Conservation (phyloP, 2,113 vertebrate species). For the Mormyrus lacerda region DNA sequence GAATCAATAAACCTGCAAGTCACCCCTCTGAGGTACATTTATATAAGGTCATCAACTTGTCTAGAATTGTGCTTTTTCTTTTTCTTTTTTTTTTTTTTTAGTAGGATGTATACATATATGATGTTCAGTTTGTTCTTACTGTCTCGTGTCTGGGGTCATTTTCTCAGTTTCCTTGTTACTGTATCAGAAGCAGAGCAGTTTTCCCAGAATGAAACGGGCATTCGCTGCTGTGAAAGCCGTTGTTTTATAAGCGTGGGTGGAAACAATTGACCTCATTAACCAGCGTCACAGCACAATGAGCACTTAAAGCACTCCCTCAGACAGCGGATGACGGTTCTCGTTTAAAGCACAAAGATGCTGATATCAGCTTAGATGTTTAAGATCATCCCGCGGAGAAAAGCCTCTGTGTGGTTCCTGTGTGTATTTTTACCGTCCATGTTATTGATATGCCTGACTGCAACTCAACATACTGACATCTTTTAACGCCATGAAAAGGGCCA, state of each 20-base stretch:
- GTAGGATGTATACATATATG: not conserved
- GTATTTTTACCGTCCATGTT: not conserved
- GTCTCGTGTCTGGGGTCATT: not conserved
- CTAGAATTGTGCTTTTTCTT: not conserved
- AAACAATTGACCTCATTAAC: not conserved
- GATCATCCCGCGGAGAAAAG: not conserved
- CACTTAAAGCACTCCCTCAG: not conserved
- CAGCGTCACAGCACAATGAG: no score
- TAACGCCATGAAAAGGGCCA: slow-evolving; percentile 4
- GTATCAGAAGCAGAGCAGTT: not conserved
- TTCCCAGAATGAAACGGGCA: not conserved
- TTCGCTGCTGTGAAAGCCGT: not conserved
- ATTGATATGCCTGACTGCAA: slow-evolving; percentile 16
- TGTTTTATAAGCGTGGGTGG: not conserved
- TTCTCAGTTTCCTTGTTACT: not conserved
- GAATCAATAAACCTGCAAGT: not conserved
- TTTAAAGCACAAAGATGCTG: not conserved
- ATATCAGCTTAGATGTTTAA: slow-evolving; percentile 2
- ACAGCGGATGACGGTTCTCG: not conserved
- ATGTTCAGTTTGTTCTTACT: not conserved
- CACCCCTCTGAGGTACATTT: not conserved
- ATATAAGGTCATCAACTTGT: not conserved
- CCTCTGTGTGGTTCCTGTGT: slow-evolving; percentile 6
- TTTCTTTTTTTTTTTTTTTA: not conserved
- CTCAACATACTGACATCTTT: slow-evolving; percentile 9